Evolutionary conservation across 64 coral and sea anemone genomes (phyloP), one percentile per base, ranked within the genome.

Genomic region (Trachythela sp.): DNA sequence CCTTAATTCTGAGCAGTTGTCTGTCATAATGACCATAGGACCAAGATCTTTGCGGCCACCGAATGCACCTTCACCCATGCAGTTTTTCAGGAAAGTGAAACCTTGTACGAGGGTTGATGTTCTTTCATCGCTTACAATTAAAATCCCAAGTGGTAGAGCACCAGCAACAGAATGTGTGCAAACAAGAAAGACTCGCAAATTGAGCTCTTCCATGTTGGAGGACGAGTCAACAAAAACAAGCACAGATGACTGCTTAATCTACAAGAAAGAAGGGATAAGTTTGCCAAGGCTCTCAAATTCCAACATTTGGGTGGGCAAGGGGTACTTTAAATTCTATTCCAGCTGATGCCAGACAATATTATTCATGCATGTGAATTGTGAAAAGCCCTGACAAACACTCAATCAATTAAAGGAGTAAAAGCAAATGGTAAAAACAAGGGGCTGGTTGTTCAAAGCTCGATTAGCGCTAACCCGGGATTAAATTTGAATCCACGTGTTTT

Each of bases 141-240:
- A 27, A 35, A 77, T 35, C 17, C 71, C 71, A 33, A 77, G 71
- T 77, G 71, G 71, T 35, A 77, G 31, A 35, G 71, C 71, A 5
- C 71, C 71, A 39, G 71, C 71, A 77, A 77, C 71, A 13, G 71
- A 77, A 35, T 77, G 24, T 32, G 71, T 29, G 71, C 71, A 77
- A 10, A 77, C 31, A 35, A 77, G 71, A 77, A 77, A 77, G 2
- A 77, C 71, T 39, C 71, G 2, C 36, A 77, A 35, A 77, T 77
- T 77, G 2, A 77, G 71, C 17, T 77, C 71, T 77, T 77, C 32
- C 71, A 77, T 77, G 32, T 77, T 77, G 1, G 71, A 77, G 30
- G 71, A 77, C 2, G 71, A 77, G 31, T 77, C 71, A 77, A 77
- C 30, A 17, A 77, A 77, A 4, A 35, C 71, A 77, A 77, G 71